Evolutionary conservation across 2,888 invertebrate genomes (phyloP), one percentile per base, ranked within the genome.

Genomic region (Epinotia brunnichana): DNA sequence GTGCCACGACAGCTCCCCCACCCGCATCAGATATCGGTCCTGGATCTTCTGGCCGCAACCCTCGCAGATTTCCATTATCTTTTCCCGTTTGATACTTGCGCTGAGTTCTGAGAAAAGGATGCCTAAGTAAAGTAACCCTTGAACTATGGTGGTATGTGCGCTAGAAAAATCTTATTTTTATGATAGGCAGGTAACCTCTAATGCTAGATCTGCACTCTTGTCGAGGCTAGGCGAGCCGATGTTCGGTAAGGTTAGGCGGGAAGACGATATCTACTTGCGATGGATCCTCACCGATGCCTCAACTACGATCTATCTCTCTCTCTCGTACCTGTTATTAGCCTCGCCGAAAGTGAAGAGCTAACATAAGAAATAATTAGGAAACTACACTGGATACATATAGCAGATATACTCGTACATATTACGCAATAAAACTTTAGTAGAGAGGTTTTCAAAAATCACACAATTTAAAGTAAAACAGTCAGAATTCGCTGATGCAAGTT

Each of bases 1-100:
- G 94, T 99, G 99, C 97, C 98, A 99, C 84, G 97, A 97, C 73
- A 97, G 95, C 83, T 99, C 98, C 64, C 97, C 97, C 61, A 99
- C 98, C 84, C 98, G 95, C 96, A 99, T 97, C 83, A 99, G 95
- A 94, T 97, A 99, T 74, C 98, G 95, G 94, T 99, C 99, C 86
- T 97, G 96, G 83, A 99, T 99, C 90, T 97, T 97, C 87, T 97
- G 97, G 17, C 98, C 97, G 92, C 99, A 99, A 69, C 98, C 98
- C 82, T 98, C 98, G 92, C 99, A 99, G 84, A 97, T 95, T 90
- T 98, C 97, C 78, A 96, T 96, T 77, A 96, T 96, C 90, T 96
- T 97, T 89, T 97, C 96, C 77, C 96, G 94, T 87, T 96, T 96
- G 87, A 96, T 95, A 86, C 94, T 94, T 68, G 95, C 94, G 76